phyloP scores from a whole-genome alignment of 2,113 vertebrate species.

The Pseudorectes ferrugineus region DNA sequence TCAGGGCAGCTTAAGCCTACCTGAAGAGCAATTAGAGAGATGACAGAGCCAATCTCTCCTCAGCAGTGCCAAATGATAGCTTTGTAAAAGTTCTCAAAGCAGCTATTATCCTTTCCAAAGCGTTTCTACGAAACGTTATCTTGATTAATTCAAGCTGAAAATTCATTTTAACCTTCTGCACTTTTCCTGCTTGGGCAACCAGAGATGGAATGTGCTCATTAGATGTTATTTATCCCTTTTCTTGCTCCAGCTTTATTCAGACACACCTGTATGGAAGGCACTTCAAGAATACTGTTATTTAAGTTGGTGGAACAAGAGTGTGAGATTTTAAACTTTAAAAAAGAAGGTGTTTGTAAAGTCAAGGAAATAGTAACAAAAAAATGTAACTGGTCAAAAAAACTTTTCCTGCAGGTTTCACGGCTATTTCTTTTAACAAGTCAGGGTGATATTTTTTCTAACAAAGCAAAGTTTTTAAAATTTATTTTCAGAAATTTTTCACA shows the following conservation, averaged over 20 bases:
- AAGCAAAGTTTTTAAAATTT: neutral
- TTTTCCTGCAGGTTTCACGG: neutral
- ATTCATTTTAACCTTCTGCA: neutral
- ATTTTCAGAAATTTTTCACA: neutral
- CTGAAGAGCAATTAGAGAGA: neutral
- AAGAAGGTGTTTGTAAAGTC: neutral
- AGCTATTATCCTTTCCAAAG: neutral
- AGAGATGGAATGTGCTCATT: neutral
- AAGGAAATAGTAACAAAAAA: neutral
- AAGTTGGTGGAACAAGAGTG: neutral
- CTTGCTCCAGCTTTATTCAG: neutral
- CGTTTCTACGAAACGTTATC: neutral
- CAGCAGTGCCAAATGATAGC: neutral
- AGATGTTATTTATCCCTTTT: neutral
- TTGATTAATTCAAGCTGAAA: neutral
- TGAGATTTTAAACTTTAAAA: neutral
- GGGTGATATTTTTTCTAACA: neutral
- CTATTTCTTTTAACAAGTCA: neutral
- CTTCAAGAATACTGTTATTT: neutral
- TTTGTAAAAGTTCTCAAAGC: neutral
- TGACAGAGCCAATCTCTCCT: neutral
- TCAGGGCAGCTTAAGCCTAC: neutral
- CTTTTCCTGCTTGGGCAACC: neutral
- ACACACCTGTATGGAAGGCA: neutral
- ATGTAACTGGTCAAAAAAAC: neutral